A percentile compares a stretch with the other conserved stretches of the same genome.
Conservation (phyloP, 2,797 vertebrate genomes). For the Dallia pectoralis region DNA sequence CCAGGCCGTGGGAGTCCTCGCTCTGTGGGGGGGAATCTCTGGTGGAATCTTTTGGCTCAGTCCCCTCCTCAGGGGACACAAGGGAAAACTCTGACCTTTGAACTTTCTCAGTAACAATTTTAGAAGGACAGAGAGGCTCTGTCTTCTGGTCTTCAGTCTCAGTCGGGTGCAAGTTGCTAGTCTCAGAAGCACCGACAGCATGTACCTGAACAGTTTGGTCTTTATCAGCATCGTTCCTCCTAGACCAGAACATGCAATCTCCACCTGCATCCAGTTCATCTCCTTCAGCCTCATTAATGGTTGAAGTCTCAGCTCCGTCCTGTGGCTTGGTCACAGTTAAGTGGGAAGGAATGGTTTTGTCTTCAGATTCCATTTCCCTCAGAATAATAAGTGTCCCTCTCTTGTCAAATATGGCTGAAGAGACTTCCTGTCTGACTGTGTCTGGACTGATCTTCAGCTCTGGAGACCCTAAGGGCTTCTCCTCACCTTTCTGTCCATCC, state of each 20-base stretch:
- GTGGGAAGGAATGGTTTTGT: constrained; percentile 5
- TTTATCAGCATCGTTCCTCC: constrained; percentile 36
- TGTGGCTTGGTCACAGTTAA: background rate
- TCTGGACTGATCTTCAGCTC: constrained; percentile 69
- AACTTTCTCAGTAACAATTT: constrained; percentile 38
- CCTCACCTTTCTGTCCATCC: constrained; percentile 66
- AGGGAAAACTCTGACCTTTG: constrained; percentile 34
- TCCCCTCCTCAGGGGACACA: constrained; percentile 26
- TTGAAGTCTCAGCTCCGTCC: constrained; percentile 22
- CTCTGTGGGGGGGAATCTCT: constrained; percentile 58
- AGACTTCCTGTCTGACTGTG: constrained; percentile 77
- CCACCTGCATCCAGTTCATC: constrained; percentile 8
- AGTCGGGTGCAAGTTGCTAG: constrained; percentile 43
- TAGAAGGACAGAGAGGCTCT: constrained; percentile 66
- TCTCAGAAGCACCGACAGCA: background rate
- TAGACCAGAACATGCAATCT: constrained; percentile 9
- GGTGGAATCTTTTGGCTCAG: constrained; percentile 17
- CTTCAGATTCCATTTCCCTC: constrained; percentile 74
- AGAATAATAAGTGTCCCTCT: constrained; percentile 79
- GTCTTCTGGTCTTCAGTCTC: constrained; percentile 35
- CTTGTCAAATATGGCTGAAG: constrained; percentile 76
- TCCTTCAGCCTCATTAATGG: constrained; percentile 16
- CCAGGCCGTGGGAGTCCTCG: constrained; percentile 76
- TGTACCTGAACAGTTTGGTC: constrained; percentile 12
- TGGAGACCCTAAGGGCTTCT: constrained; percentile 59